Evolutionary conservation across 1,140 invertebrate genomes (phyloP), one percentile per base, ranked within the genome.

Genomic region (Pararge aegeria): DNA sequence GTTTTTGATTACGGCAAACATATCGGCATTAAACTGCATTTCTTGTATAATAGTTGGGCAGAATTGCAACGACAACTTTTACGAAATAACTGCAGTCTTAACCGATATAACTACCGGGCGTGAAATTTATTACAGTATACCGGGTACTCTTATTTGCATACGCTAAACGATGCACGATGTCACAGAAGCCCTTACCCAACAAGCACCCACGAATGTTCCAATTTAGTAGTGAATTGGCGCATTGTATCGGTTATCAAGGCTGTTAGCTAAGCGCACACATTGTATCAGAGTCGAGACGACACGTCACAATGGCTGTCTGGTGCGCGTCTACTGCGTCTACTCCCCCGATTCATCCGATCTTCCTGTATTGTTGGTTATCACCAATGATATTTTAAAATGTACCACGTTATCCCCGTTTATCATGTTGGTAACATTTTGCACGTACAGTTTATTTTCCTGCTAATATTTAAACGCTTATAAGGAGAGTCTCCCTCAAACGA

Each of bases 301-400:
- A 75, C 81, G 85, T 86, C 81, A 88, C 76, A 85, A 86, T 82
- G 63, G 68, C 66, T 55, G 85, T 88, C 85, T 88, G 76, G 70
- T 64, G 53, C 55, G 53, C 64, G 85, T 88, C 83, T 88, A 65
- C 74, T 69, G n/a, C 42, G 49, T 63, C 50, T 48, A 63, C 44
- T 63, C 40, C 24, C 52, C 49, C 52, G 48, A 55, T 49, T 51
- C 24, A 24, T 24, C 24, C 24, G 24, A 24, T 24, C 24, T 24
- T 24, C 24, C 24, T 24, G 24, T 24, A 24, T 24, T 24, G 44
- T 57, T 29, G n/a, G 19, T 38, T 19, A 56, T 48, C 44, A 50
- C 19, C 24, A 24, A 24, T 4, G 2, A 7, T 24, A 24, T 24
- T 24, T 24, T 2, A 24, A 24, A 2, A 24, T 24, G n/a, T n/a